These are phyloP conservation scores for Syrphus vitripennis DNA, from an alignment of 2,888 invertebrate species.

Conservation along the genomic window DNA sequence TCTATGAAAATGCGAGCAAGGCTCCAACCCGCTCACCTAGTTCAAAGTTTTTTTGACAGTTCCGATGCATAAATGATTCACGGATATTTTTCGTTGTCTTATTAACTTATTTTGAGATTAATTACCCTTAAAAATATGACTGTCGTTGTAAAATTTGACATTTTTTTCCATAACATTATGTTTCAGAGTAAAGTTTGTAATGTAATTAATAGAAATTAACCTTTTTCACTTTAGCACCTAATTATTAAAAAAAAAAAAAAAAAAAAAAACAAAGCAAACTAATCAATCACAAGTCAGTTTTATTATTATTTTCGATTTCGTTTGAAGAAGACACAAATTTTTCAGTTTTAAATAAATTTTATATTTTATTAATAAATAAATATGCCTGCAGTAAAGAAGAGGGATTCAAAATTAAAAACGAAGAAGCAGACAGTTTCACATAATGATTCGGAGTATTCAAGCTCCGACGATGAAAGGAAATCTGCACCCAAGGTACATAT, in stretches of 20 bases:
- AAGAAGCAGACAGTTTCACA: background rate
- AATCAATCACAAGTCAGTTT: too few relatives aligned
- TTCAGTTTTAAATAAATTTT: background rate
- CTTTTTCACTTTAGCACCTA: background rate
- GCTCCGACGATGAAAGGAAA: background rate
- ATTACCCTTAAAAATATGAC: too few relatives aligned
- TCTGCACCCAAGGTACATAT: too few relatives aligned
- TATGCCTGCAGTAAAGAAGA: background rate
- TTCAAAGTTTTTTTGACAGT: slow-evolving; percentile 21
- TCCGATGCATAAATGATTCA: slow-evolving; percentile 44
- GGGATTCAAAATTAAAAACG: background rate
- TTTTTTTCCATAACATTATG: too few relatives aligned
- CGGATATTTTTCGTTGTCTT: background rate
- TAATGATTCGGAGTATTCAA: background rate
- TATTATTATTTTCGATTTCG: background rate
- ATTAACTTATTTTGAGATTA: too few relatives aligned
- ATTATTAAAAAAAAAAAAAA: background rate
- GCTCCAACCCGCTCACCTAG: slow-evolving; percentile 9
- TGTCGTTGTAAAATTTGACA: too few relatives aligned
- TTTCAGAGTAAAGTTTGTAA: too few relatives aligned
- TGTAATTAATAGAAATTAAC: too few relatives aligned
- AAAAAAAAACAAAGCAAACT: background rate
- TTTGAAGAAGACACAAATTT: background rate
- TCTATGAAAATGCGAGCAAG: slow-evolving; percentile 60
- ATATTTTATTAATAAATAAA: background rate